Percentiles rank a stretch among this genome's conserved stretches.
Evolutionary conservation across 1,140 invertebrate species (phyloP).

Genomic region (Stenopsyche tienmushanensis): DNA sequence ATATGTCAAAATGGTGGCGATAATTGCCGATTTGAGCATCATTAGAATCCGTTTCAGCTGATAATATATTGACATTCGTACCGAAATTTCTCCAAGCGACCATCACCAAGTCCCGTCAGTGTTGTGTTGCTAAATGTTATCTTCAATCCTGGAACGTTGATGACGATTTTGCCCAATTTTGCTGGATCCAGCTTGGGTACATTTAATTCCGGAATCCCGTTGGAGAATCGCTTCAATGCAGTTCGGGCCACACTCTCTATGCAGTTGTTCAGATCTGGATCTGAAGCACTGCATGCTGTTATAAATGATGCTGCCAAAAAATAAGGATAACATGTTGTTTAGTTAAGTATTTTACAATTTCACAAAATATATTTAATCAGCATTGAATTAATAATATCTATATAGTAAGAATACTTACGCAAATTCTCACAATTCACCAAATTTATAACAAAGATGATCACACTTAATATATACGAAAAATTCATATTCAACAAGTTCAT

Average conservation of each 20-base stretch:
- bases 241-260: constrained; percentile 49
- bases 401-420: no score
- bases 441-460: no score
- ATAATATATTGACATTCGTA: no score
- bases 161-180: constrained; percentile 49
- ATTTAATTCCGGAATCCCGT: constrained; percentile 56
- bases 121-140: constrained; percentile 50
- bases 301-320: constrained; percentile 58
- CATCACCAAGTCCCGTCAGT: constrained; percentile 47
- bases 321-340: background rate
- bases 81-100: no score
- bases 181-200: constrained; percentile 55
- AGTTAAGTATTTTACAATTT: background rate
- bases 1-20: background rate
- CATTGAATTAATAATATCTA: no score
- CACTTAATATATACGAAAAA: no score
- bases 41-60: no score
- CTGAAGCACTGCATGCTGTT: constrained; percentile 54
- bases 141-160: constrained; percentile 49
- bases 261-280: constrained; percentile 56
- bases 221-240: constrained; percentile 50
- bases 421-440: no score
- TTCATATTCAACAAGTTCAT: no score
- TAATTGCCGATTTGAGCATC: no score
- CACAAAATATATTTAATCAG: no score